phyloP scores from a whole-genome alignment of 2,113 vertebrate genomes.

The Cygnus atratus region DNA sequence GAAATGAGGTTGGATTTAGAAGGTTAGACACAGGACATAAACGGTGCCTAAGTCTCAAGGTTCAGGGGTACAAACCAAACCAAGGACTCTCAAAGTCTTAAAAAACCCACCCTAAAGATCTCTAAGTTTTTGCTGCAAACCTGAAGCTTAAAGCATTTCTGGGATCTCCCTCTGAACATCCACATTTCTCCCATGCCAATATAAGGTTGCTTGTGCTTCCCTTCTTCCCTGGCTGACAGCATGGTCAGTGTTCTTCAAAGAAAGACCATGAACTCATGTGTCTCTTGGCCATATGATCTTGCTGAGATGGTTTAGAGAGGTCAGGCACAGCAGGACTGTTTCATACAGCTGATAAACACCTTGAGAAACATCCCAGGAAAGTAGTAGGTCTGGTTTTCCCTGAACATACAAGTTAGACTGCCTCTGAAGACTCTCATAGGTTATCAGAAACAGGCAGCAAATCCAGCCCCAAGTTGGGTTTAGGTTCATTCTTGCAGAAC shows the following conservation, averaged over 20 bases:
- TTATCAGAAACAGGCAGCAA: neutral
- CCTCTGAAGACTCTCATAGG: neutral
- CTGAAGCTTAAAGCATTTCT: neutral
- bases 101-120: neutral
- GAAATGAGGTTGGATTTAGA: neutral
- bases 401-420: neutral
- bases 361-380: neutral
- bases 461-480: neutral
- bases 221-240: neutral
- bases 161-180: neutral
- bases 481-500: neutral
- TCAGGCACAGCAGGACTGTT: neutral
- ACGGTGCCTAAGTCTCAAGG: neutral
- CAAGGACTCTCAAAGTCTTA: neutral
- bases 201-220: neutral
- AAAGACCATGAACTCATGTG: neutral
- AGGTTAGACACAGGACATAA: neutral
- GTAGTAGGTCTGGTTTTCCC: fast-evolving
- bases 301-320: neutral
- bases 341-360: neutral
- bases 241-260: neutral
- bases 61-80: neutral
- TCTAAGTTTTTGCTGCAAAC: neutral
- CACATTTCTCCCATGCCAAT: neutral
- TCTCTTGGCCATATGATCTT: neutral